Percentiles rank a stretch among this genome's conserved stretches.
Evolutionary conservation across 1,140 invertebrate species (phyloP).

Genomic region (Limonius californicus): DNA sequence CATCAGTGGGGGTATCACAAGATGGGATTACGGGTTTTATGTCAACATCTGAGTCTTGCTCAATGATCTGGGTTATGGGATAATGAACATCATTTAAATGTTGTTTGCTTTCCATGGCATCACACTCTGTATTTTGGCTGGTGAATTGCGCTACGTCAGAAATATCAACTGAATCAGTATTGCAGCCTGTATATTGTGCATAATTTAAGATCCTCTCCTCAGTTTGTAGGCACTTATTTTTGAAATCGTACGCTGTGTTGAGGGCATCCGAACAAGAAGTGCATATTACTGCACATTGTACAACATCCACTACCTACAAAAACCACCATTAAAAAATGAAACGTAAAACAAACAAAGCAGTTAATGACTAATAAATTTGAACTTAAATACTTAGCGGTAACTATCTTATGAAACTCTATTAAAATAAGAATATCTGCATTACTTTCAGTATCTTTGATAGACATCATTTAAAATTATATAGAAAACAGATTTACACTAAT

Average conservation of each 20-base stretch:
- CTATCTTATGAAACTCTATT: too few species aligned
- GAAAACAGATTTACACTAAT: too few species aligned
- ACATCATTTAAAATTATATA: too few species aligned
- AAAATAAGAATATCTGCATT: too few species aligned
- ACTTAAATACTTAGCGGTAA: too few species aligned
- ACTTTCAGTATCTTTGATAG: too few species aligned
- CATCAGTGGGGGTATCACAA: too few species aligned
- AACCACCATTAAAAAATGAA: too few species aligned
- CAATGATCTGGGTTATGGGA: background rate
- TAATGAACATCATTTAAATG: background rate
- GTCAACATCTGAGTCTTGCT: background rate
- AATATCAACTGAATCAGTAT: background rate
- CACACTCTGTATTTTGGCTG: background rate
- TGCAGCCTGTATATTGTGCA: background rate
- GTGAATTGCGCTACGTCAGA: background rate
- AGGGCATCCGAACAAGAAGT: background rate
- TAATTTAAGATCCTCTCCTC: background rate
- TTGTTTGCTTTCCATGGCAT: background rate
- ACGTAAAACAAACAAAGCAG: too few species aligned
- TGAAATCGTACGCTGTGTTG: background rate
- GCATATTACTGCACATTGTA: background rate
- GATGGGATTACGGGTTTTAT: background rate
- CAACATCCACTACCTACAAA: background rate
- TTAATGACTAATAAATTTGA: too few species aligned
- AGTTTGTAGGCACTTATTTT: constrained; percentile 3